Base-by-base conservation (phyloP, 1,140 invertebrate species). In the Ceratina calcarata region DNA sequence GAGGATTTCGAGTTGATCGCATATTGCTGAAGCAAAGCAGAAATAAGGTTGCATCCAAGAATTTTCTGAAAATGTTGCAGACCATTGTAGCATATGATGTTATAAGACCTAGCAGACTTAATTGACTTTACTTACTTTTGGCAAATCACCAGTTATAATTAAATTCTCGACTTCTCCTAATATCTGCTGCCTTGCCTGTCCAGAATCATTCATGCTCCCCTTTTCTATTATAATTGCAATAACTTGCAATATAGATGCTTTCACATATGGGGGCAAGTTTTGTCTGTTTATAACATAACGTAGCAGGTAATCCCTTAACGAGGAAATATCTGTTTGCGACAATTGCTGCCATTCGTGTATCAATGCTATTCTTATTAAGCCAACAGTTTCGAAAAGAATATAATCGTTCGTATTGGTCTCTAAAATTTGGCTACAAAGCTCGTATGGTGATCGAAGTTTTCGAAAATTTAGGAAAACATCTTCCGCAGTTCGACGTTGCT, bases 211-310 rank as follows among this genome's bases (percentile, higher is more conserved):
- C 24, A 97, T 94, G 85, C 96, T 97, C 15, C 94, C 95, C 88
- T 96, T 94, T 93, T 98, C 98, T 13, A 98, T 95, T 91, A 98
- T 97, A 74, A 98, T 97, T 27, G 97, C 97, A 86, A 98, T 95
- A 70, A 96, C 95, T 94, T 97, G 95, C 27, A 96, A 91, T 78
- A 97, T 94, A 89, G 94, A 94, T 88, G 96, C 95, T 84, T 94
- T 93, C 16, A 97, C 94, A 86, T 94, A 95, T 60, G 92, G 87
- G 27, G 93, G 93, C 84, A 95, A 94, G 45, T 93, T 91, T 58
- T 95, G 94, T 90, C 95, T 95, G 57, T 91, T 94, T 72, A 97
- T 94, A 55, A 97, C 94, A 91, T 97, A 98, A 74, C 95, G 95
- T 12, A 98, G 93, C 72, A 98, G 93, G 91, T 97, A 98, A 83